phyloP scores from a whole-genome alignment of 2,113 vertebrate genomes.

The Butastur rufipennis region DNA sequence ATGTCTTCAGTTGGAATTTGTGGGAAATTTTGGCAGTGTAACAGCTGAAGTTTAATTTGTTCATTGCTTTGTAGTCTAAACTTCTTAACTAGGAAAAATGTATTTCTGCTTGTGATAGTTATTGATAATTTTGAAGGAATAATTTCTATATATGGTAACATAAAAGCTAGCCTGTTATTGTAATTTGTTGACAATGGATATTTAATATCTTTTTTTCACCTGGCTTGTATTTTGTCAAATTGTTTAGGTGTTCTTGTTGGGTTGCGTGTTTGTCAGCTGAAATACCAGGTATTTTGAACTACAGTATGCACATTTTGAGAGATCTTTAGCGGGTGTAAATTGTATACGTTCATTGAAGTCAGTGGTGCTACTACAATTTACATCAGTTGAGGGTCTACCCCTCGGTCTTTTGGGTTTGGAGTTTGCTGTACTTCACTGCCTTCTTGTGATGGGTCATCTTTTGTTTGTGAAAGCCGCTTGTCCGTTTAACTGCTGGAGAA shows the following conservation, averaged over 20 bases:
- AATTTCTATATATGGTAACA: not conserved
- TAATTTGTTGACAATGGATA: not conserved
- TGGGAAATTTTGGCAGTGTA: not conserved
- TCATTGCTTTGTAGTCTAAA: not conserved
- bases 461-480: not conserved
- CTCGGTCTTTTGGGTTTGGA: not conserved
- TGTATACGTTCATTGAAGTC: not conserved
- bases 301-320: not conserved
- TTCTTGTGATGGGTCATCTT: not conserved
- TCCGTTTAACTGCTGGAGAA: not conserved
- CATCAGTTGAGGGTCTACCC: not conserved
- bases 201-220: not conserved
- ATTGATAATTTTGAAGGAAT: not conserved
- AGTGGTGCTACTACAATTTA: not conserved
- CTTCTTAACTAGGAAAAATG: not conserved
- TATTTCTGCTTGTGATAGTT: not conserved
- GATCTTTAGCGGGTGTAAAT: not conserved
- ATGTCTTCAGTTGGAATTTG: not conserved
- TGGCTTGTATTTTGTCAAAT: slow-evolving; percentile 24
- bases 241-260: slow-evolving; percentile 41
- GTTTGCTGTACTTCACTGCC: not conserved
- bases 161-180: not conserved
- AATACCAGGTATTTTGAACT: not conserved
- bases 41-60: not conserved
- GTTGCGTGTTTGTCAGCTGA: slow-evolving; percentile 36